Evolutionary conservation across 1,140 invertebrate genomes (phyloP).

Genomic region (Drosophila fuyamai): DNA sequence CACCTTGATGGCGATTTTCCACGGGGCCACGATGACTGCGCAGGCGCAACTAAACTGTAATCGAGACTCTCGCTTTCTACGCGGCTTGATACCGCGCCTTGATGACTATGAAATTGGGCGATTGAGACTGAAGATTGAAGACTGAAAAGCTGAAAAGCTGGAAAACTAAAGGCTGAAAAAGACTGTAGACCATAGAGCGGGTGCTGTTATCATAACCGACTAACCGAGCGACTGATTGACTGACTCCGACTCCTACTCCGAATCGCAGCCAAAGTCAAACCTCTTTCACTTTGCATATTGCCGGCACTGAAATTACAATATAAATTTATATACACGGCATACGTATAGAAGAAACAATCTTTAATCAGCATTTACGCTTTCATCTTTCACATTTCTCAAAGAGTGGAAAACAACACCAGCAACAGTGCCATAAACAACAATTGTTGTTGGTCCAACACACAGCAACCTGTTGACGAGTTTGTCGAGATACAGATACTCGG

Average conservation of each 20-base stretch:
- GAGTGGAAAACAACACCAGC: conserved; percentile 59
- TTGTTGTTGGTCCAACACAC: conserved; percentile 24
- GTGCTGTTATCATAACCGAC: conserved; percentile 68
- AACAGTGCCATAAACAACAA: conserved; percentile 52
- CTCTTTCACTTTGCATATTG: conserved; percentile 69
- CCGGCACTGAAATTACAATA: conserved; percentile 68
- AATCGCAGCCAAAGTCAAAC: conserved; percentile 2
- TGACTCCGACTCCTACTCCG: conserved; percentile 37
- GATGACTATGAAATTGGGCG: conserved; percentile 74
- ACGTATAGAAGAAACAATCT: conserved; percentile 70
- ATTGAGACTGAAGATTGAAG: conserved; percentile 5
- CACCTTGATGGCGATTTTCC: conserved; percentile 48
- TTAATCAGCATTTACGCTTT: conserved; percentile 80
- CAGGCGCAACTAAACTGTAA: conserved; percentile 63
- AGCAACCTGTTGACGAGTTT: conserved; percentile 48
- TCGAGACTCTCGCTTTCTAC: conserved; percentile 75
- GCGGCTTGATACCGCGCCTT: conserved; percentile 36
- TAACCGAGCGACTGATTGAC: conserved; percentile 64
- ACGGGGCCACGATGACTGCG: conserved; percentile 53
- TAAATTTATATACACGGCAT: conserved; percentile 58
- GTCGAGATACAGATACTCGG: conserved; percentile 28
- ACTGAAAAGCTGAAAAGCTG: conserved; percentile 10
- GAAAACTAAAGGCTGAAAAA: conserved; percentile 9
- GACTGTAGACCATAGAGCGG: conserved; percentile 30
- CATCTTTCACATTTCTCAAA: conserved; percentile 79